Conservation (phyloP, 2,113 vertebrate species). For the Chionomys nivalis region DNA sequence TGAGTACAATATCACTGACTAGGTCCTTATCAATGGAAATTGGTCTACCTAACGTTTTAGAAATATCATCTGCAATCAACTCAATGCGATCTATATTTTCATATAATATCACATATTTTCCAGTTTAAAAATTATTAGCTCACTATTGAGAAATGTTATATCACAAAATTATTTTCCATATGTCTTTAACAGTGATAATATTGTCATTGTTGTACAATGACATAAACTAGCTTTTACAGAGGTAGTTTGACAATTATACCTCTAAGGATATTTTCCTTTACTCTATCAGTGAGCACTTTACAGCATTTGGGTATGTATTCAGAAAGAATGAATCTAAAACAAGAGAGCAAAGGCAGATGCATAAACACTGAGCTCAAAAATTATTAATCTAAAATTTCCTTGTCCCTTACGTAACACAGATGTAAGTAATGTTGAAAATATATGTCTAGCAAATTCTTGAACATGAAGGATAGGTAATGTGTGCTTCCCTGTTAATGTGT, state of each 20-base stretch:
- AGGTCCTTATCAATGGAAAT: background rate
- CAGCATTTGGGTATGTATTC: background rate
- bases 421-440: background rate
- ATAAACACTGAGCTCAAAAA: background rate
- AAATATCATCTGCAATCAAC: background rate
- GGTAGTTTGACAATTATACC: background rate
- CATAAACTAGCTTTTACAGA: background rate
- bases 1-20: background rate
- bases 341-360: background rate
- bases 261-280: background rate
- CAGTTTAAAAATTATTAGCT: background rate
- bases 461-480: background rate
- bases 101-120: background rate
- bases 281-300: background rate
- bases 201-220: background rate
- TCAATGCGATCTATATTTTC: conserved; percentile 5
- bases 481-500: background rate
- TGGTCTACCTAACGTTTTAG: background rate
- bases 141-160: background rate
- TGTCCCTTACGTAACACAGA: background rate
- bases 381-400: background rate
- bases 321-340: background rate
- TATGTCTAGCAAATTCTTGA: background rate
- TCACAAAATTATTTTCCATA: conserved; percentile 23
- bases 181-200: background rate